Percentiles rank a stretch among this genome's conserved stretches.
Evolutionary conservation across 2,113 vertebrate genomes (phyloP).

Genomic region (Lepisosteus oculatus): DNA sequence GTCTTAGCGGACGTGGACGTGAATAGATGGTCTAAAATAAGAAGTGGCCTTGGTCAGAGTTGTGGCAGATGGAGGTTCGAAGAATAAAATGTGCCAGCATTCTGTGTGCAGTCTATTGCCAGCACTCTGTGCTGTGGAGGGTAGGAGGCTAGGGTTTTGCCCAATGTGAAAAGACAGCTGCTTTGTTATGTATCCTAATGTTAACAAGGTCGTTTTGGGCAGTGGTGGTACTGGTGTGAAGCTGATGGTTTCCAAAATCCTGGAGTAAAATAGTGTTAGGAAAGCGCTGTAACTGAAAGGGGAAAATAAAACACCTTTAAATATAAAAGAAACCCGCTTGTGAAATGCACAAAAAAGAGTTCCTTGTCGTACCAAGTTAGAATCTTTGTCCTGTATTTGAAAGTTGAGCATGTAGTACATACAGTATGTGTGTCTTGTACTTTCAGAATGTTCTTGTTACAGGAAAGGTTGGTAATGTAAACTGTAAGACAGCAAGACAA

Average conservation of each 20-base stretch:
- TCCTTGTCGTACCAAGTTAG: no score
- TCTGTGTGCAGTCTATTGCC: slow-evolving; percentile 67
- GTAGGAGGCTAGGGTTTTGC: slow-evolving; percentile 50
- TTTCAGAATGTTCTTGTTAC: no score
- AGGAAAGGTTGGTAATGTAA: no score
- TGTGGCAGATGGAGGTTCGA: slow-evolving; percentile 73
- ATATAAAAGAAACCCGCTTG: no score
- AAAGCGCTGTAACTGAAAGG: background rate
- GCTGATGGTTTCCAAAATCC: background rate
- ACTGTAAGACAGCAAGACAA: no score
- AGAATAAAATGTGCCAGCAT: slow-evolving; percentile 71
- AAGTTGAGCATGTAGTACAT: no score
- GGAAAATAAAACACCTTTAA: background rate
- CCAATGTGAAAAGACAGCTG: slow-evolving; percentile 67
- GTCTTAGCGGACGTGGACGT: slow-evolving; percentile 50
- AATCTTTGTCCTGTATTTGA: no score
- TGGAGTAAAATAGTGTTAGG: background rate
- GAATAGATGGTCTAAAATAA: slow-evolving; percentile 72
- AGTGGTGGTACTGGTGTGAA: background rate
- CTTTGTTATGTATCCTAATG: slow-evolving; percentile 55
- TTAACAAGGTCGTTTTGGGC: slow-evolving; percentile 61
- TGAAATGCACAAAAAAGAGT: no score
- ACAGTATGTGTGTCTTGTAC: no score
- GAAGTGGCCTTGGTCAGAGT: slow-evolving; percentile 69
- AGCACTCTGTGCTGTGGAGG: slow-evolving; percentile 60